Base-by-base conservation (phyloP, 1,140 invertebrate genomes). In the Polypedilum pembai region DNA sequence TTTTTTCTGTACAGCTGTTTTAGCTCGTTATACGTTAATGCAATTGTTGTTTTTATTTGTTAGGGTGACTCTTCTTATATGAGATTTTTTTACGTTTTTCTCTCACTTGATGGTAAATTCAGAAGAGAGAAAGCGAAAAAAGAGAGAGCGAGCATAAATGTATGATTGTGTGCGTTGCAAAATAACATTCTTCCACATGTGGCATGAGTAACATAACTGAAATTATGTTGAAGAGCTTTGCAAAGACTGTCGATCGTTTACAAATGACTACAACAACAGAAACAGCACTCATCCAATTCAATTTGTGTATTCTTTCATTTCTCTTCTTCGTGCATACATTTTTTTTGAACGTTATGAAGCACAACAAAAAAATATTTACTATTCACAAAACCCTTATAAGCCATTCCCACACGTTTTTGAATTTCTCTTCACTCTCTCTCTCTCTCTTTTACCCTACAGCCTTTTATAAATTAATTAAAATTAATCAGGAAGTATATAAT, bases 381-480 rank as follows among this genome's bases (percentile, higher is more conserved):
- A 69, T 3, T 8, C 65, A 69, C n/a, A 21, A 18, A 69, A 69
- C 65, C 65, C 65, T 20, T 21, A 69, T 21, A 69, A 69, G 2
- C 1, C 1, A 33, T 33, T 33, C 24, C 24, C 24, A 33, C 24
- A 3, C 24, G 5, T 33, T 33, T 69, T 18, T 69, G 65, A 69
- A 8, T 10, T 69, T 56, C 45, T 56, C n/a, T 12, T 56, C n/a
- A n/a, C n/a, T n/a, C 3, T 66, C 3, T 66, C 7, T 65, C 63
- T 66, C 7, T 66, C 10, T 69, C 12, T 69, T 10, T 8, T 20
- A 18, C 17, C 65, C 65, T 69, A 18, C 20, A 18, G 65, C 5
- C 17, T 18, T 69, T 69, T 20, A 69, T 21, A 69, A 69, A 69
- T 69, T 69, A 69, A 69, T 69, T 69, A 12, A 69, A 20, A 69